Evolutionary conservation across 2,888 invertebrate species (phyloP).

Genomic region (Eurytoma adleriae): DNA sequence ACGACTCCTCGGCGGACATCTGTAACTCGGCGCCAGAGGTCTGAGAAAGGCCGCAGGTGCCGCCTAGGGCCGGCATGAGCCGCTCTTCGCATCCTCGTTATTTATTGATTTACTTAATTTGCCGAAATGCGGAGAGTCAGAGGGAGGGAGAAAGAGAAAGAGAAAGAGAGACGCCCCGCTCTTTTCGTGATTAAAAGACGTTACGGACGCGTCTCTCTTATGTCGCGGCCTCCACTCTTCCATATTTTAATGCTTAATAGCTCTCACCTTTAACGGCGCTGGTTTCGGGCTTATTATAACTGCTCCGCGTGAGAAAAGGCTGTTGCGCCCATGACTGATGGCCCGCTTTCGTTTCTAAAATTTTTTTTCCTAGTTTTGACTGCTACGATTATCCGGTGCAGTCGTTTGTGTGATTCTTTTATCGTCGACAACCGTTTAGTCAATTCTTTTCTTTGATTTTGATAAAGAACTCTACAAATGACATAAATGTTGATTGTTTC

Average conservation of each 20-base stretch:
- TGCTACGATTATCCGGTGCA: no score
- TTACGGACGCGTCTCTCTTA: slow-evolving; percentile 70
- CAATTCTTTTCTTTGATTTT: no score
- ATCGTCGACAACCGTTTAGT: no score
- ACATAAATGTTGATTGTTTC: no score
- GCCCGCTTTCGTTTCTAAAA: slow-evolving; percentile 11
- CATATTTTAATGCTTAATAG: slow-evolving; percentile 73
- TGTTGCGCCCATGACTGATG: slow-evolving; percentile 20
- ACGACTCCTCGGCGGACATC: slow-evolving; percentile 27
- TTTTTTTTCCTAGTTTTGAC: background rate
- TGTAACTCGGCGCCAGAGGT: slow-evolving; percentile 41
- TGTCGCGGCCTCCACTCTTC: slow-evolving; percentile 62
- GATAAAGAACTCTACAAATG: no score
- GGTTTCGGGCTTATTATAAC: slow-evolving; percentile 66
- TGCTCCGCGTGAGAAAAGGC: slow-evolving; percentile 54
- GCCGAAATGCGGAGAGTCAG: slow-evolving; percentile 66
- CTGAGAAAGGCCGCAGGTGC: slow-evolving; percentile 45
- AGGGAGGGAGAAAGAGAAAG: slow-evolving; percentile 60
- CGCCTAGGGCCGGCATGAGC: slow-evolving; percentile 45
- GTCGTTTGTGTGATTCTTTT: no score
- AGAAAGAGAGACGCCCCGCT: slow-evolving; percentile 45
- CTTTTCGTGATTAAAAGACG: slow-evolving; percentile 74
- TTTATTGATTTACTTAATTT: slow-evolving; percentile 75
- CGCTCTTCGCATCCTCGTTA: slow-evolving; percentile 66
- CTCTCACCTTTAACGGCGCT: slow-evolving; percentile 48